These are phyloP conservation scores for Campylomormyrus numenius DNA, from an alignment of 2,113 vertebrate genomes.

Conservation along the genomic window DNA sequence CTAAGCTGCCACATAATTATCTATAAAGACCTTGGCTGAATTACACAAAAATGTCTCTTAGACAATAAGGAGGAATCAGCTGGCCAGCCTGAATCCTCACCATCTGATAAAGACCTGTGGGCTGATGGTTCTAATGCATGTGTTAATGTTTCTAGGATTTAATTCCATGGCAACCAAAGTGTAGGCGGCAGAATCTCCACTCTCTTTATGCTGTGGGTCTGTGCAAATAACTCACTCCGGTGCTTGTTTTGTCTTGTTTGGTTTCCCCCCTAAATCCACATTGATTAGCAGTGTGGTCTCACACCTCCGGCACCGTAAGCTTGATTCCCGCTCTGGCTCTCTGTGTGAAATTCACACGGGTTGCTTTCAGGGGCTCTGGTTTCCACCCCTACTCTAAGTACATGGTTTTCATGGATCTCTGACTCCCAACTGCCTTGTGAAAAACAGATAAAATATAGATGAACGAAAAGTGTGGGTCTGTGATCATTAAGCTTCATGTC, in stretches of 20 bases:
- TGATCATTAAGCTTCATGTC: neutral
- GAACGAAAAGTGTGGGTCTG: neutral
- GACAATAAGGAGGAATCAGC: neutral
- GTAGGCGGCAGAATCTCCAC: neutral
- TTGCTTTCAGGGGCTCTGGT: neutral
- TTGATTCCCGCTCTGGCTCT: neutral
- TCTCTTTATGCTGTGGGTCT: neutral
- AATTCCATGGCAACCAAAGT: constrained; percentile 11
- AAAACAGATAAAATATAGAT: neutral
- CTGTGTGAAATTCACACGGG: neutral
- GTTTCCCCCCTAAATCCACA: neutral
- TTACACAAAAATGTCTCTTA: neutral
- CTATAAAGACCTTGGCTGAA: neutral
- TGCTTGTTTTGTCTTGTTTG: neutral
- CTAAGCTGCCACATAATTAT: neutral
- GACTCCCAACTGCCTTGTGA: neutral
- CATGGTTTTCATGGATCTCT: neutral
- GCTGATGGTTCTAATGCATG: constrained; percentile 4
- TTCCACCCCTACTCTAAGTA: neutral
- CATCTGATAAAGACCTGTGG: neutral
- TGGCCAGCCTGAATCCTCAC: neutral
- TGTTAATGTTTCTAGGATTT: constrained; percentile 4
- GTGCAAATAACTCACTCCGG: neutral
- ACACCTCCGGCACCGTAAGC: neutral
- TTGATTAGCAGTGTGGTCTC: neutral